Evolutionary conservation across 2,888 invertebrate genomes (phyloP).

Genomic region (Melipona bicolor): DNA sequence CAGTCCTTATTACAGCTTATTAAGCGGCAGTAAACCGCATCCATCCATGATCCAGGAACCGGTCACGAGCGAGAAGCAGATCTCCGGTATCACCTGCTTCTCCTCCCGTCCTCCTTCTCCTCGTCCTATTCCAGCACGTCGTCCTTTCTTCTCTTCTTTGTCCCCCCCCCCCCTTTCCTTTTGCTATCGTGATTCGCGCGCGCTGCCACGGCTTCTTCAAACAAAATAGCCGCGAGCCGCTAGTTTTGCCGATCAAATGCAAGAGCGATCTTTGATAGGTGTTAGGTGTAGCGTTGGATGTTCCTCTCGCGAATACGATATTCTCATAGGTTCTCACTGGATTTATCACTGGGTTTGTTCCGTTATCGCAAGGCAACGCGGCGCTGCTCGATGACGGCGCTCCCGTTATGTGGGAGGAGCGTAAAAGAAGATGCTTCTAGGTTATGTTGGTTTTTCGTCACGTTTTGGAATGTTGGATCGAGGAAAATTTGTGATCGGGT

Average conservation of each 20-base stretch:
- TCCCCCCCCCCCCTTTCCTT: not conserved
- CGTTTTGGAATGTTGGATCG: no score
- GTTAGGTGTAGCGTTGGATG: no score
- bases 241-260: no score
- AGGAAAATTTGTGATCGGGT: no score
- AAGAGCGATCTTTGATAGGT: no score
- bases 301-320: not conserved
- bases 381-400: not conserved
- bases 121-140: not conserved
- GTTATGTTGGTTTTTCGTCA: not conserved
- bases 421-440: not conserved
- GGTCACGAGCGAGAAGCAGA: conserved; percentile 71
- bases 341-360: not conserved
- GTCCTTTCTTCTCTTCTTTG: conserved; percentile 18
- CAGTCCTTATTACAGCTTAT: conserved; percentile 78
- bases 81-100: conserved; percentile 76
- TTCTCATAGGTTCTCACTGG: not conserved
- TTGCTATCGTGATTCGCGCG: not conserved
- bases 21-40: conserved; percentile 77
- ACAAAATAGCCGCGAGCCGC: no score
- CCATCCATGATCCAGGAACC: conserved; percentile 73
- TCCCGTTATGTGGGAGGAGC: conserved; percentile 7
- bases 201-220: no score
- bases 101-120: conserved; percentile 37
- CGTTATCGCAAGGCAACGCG: not conserved